Evolutionary conservation across 2,888 invertebrate genomes (phyloP).

Genomic region (Smittia aterrima): DNA sequence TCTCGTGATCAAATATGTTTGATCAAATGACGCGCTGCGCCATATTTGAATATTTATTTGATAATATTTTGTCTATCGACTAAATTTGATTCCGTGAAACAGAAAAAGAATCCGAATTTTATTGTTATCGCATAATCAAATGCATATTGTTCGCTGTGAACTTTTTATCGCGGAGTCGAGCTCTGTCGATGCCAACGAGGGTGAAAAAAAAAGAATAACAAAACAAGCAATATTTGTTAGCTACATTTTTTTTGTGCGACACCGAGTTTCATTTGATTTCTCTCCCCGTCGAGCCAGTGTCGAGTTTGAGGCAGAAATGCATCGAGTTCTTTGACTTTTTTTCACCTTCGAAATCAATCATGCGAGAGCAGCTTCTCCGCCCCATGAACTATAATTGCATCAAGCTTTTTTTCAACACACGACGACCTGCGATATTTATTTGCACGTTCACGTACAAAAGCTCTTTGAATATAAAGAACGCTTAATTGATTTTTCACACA

Average conservation of each 20-base stretch:
- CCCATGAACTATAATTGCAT: slow-evolving; percentile 2
- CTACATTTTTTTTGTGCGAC: not conserved
- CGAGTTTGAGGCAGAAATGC: not conserved
- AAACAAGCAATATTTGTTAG: slow-evolving; percentile 3
- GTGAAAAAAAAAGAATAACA: slow-evolving; percentile 1
- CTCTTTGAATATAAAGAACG: not conserved
- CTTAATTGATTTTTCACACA: slow-evolving; percentile 29
- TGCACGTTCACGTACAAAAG: not conserved
- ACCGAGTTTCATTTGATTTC: slow-evolving; percentile 2
- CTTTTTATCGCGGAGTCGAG: not conserved
- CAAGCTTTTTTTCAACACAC: not conserved
- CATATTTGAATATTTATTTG: slow-evolving; percentile 10
- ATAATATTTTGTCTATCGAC: not conserved
- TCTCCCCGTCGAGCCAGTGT: not conserved
- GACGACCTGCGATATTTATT: not conserved
- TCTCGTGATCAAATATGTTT: not conserved
- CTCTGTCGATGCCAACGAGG: not conserved
- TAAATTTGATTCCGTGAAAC: not conserved
- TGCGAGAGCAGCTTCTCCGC: not conserved
- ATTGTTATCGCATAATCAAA: slow-evolving; percentile 30
- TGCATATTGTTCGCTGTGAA: slow-evolving; percentile 17
- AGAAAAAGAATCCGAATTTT: not conserved
- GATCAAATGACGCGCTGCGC: slow-evolving; percentile 2
- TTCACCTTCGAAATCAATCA: slow-evolving; percentile 34
- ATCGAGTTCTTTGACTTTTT: not conserved